Evolutionary conservation across 2,888 invertebrate species (phyloP).

Genomic region (Coenonympha arcania): DNA sequence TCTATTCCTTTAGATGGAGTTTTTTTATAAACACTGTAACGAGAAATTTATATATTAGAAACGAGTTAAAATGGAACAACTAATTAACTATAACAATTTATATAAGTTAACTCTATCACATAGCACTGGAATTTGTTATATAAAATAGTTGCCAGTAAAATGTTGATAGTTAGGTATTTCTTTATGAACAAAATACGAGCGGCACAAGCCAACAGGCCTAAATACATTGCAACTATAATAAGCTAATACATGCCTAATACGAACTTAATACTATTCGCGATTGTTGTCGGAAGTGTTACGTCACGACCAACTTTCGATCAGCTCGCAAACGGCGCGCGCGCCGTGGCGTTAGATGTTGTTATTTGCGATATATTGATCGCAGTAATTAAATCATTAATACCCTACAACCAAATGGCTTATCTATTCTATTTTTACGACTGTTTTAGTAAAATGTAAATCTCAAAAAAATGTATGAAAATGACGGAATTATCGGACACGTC

Average conservation of each 20-base stretch:
- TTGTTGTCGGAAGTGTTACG: slow-evolving; percentile 25
- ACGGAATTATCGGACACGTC: no score
- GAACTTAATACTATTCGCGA: background rate
- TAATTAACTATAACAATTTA: no score
- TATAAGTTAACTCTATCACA: no score
- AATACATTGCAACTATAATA: background rate
- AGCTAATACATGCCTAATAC: background rate
- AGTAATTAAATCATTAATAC: slow-evolving; percentile 3
- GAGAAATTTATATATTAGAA: no score
- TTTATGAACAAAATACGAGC: background rate
- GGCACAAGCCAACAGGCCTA: background rate
- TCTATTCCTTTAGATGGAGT: no score
- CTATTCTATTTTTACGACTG: no score
- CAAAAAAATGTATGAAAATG: no score
- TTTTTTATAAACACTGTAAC: no score
- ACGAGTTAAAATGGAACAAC: no score
- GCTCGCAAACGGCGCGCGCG: slow-evolving; percentile 7
- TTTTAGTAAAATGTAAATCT: no score
- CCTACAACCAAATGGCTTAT: background rate
- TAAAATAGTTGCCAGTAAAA: background rate
- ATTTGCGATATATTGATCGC: slow-evolving; percentile 15
- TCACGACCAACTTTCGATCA: slow-evolving; percentile 31
- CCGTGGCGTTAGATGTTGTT: slow-evolving; percentile 8
- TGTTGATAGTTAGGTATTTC: background rate
- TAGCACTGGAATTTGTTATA: no score